Percentiles rank a stretch among this genome's conserved stretches.
Evolutionary conservation across 2,888 invertebrate species (phyloP).

Genomic region (Hydrotaea cyrtoneurina): DNA sequence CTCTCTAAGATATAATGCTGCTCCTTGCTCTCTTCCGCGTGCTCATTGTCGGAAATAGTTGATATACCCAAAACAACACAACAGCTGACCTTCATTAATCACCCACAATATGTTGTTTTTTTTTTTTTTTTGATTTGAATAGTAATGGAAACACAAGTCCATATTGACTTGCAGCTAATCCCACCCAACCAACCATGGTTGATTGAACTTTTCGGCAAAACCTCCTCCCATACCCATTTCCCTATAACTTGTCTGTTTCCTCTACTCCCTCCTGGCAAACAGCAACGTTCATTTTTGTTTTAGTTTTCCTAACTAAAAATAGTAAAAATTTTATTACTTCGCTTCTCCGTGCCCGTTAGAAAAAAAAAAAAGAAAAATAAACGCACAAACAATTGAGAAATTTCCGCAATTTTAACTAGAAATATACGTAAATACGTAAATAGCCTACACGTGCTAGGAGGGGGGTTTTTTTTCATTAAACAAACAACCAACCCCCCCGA

Average conservation of each 20-base stretch:
- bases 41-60: no score
- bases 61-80: no score
- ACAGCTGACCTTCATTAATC: constrained; percentile 28
- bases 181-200: constrained; percentile 29
- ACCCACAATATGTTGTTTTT: background rate
- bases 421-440: constrained; percentile 12
- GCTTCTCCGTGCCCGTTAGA: background rate
- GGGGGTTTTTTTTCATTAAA: no score
- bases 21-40: no score
- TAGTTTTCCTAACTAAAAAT: constrained; percentile 14
- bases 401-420: background rate
- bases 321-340: constrained; percentile 12
- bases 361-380: background rate
- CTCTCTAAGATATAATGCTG: no score
- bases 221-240: no score
- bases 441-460: constrained; percentile 49
- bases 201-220: constrained; percentile 30
- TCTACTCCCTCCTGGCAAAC: no score
- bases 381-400: background rate
- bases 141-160: background rate
- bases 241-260: no score
- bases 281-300: background rate
- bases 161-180: background rate
- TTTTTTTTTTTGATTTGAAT: background rate
- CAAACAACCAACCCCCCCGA: no score